Conservation (phyloP, 23 tunicate species). For the Halocynthia aurantium region DNA sequence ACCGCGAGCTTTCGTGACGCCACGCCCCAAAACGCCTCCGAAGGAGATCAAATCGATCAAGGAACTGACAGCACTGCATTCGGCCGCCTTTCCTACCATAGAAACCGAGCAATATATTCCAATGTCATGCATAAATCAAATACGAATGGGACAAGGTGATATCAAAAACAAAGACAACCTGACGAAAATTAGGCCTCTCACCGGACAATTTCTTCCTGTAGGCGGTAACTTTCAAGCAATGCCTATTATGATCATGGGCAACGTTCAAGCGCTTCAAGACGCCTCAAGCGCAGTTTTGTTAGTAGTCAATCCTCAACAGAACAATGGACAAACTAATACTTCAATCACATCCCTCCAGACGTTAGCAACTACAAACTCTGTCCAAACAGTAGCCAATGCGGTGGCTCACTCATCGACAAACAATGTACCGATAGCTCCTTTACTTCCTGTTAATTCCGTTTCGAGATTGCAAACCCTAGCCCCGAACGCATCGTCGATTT, state of each 20-base stretch:
- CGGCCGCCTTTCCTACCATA: conserved; percentile 44
- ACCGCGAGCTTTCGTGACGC: conserved; percentile 9
- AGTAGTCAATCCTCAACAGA: conserved; percentile 58
- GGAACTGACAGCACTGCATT: conserved; percentile 4
- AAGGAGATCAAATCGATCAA: conserved; percentile 21
- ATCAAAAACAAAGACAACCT: background rate
- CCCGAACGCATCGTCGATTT: conserved; percentile 9
- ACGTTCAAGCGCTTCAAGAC: conserved; percentile 65
- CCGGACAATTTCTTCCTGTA: conserved; percentile 62
- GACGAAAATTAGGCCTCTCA: background rate
- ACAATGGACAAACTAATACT: background rate
- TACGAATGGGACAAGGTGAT: conserved; percentile 31
- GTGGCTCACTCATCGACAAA: background rate
- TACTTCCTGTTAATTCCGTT: background rate
- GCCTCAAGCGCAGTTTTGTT: conserved; percentile 74
- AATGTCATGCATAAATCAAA: conserved; percentile 39
- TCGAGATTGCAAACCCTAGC: background rate
- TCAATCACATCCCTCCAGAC: background rate
- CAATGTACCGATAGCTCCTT: conserved; percentile 12
- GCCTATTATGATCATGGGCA: conserved; percentile 93
- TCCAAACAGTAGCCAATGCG: conserved; percentile 5
- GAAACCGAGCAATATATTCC: conserved; percentile 30
- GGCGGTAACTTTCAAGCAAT: conserved; percentile 81
- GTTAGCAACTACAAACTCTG: conserved; percentile 5
- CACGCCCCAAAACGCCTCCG: conserved; percentile 10